A percentile compares a stretch with the other conserved stretches of the same genome.
phyloP scores from a whole-genome alignment of 2,888 invertebrate species.

The Erebia epiphron region DNA sequence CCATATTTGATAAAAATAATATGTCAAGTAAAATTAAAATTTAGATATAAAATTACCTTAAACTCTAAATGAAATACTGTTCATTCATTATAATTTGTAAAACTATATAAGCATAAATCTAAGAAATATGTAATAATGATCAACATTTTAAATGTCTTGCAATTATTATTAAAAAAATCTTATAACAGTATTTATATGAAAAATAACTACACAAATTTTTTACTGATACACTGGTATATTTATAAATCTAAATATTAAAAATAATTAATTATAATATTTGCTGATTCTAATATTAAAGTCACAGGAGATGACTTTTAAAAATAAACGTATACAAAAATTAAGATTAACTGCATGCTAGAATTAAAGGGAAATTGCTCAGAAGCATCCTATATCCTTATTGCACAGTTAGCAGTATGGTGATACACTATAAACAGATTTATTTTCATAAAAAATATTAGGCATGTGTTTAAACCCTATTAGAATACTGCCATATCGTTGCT shows the following conservation, averaged over 20 bases:
- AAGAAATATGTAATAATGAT: constrained; percentile 51
- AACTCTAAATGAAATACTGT: constrained; percentile 75
- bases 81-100: constrained; percentile 67
- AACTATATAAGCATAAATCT: constrained; percentile 59
- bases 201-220: constrained; percentile 50
- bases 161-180: constrained; percentile 40
- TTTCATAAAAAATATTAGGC: too few relatives aligned
- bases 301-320: constrained; percentile 67
- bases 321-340: constrained; percentile 81
- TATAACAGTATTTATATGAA: constrained; percentile 49
- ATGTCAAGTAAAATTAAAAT: constrained; percentile 48
- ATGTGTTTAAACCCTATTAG: too few relatives aligned
- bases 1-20: constrained; percentile 47
- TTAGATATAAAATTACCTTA: constrained; percentile 47
- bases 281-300: constrained; percentile 75
- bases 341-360: constrained; percentile 49
- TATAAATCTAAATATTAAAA: constrained; percentile 54
- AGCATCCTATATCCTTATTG: neutral
- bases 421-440: too few relatives aligned
- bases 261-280: constrained; percentile 56
- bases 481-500: too few relatives aligned
- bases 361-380: constrained; percentile 1
- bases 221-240: constrained; percentile 55
- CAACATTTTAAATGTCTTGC: constrained; percentile 58
- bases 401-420: too few relatives aligned